Percentiles rank a stretch among this genome's conserved stretches.
Evolutionary conservation across 2,113 vertebrate genomes (phyloP).

Genomic region (Irena cyanogastra): DNA sequence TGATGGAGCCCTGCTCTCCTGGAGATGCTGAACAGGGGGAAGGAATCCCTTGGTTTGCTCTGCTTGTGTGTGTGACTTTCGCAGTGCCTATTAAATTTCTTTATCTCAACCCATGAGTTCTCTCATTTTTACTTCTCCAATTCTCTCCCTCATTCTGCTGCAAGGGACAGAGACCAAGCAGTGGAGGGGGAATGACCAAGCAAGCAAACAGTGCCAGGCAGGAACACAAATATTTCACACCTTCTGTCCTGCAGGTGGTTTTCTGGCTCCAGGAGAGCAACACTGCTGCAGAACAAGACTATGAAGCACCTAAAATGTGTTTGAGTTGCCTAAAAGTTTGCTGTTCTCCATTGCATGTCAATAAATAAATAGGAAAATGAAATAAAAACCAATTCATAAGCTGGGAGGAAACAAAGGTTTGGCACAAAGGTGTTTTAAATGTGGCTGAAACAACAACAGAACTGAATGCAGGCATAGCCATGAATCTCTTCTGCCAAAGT

Average conservation of each 20-base stretch:
- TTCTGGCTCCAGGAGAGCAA: not conserved
- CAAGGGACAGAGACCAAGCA: not conserved
- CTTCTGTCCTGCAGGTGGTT: not conserved
- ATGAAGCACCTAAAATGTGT: not conserved
- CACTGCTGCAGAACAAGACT: not conserved
- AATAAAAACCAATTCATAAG: not conserved
- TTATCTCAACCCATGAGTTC: not conserved
- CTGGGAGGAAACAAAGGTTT: constrained; percentile 2
- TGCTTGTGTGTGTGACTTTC: not conserved
- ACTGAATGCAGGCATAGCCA: not conserved
- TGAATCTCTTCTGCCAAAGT: not conserved
- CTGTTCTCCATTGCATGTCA: not conserved
- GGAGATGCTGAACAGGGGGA: not conserved
- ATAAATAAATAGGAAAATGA: not conserved
- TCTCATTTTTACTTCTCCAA: not conserved
- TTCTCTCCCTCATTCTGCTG: not conserved
- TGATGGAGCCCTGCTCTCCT: not conserved
- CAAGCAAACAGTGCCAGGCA: not conserved
- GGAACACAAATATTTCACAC: not conserved
- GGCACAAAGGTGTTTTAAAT: not conserved
- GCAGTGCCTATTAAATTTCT: not conserved
- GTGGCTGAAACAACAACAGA: constrained; percentile 3
- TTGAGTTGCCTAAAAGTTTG: not conserved
- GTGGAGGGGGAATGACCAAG: not conserved
- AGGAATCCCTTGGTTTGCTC: not conserved